Conservation (phyloP, 2,888 invertebrate species). For the Pyralis farinalis region DNA sequence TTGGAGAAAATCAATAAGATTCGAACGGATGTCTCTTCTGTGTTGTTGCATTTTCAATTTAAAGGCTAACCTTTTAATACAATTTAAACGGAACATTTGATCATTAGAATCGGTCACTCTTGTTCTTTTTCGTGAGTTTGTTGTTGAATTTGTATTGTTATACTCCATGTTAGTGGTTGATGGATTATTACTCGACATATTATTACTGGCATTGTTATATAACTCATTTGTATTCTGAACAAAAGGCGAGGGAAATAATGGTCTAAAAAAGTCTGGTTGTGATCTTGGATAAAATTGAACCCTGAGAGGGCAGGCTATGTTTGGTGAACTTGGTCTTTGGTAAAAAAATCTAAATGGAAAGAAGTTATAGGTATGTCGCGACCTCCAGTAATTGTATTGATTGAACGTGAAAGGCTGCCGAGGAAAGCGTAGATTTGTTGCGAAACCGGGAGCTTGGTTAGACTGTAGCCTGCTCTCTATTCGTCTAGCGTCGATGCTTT, state of each 20-base stretch:
- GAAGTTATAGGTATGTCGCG: slow-evolving; percentile 32
- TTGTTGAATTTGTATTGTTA: background rate
- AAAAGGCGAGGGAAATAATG: slow-evolving; percentile 8
- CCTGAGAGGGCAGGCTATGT: slow-evolving; percentile 29
- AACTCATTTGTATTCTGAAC: background rate
- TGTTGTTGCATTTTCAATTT: slow-evolving; percentile 35
- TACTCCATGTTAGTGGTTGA: background rate
- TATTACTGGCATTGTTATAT: background rate
- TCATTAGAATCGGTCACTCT: slow-evolving; percentile 11
- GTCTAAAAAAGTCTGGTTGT: slow-evolving; percentile 21
- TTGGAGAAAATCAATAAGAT: slow-evolving; percentile 36
- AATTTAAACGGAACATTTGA: slow-evolving; percentile 3
- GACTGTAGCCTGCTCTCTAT: background rate
- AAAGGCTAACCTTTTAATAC: slow-evolving; percentile 36
- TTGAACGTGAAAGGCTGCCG: slow-evolving; percentile 24
- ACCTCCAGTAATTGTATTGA: slow-evolving; percentile 37
- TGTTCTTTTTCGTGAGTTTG: slow-evolving; percentile 28
- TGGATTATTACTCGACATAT: background rate
- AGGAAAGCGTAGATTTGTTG: slow-evolving; percentile 19
- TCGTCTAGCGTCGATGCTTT: slow-evolving; percentile 14
- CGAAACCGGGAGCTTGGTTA: slow-evolving; percentile 17
- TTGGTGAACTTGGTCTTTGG: slow-evolving; percentile 35
- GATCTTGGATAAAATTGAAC: slow-evolving; percentile 32
- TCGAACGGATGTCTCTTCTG: slow-evolving; percentile 24
- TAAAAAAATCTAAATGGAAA: slow-evolving; percentile 39